phyloP scores from a whole-genome alignment of 2,113 vertebrate genomes.

The Pterocles gutturalis region DNA sequence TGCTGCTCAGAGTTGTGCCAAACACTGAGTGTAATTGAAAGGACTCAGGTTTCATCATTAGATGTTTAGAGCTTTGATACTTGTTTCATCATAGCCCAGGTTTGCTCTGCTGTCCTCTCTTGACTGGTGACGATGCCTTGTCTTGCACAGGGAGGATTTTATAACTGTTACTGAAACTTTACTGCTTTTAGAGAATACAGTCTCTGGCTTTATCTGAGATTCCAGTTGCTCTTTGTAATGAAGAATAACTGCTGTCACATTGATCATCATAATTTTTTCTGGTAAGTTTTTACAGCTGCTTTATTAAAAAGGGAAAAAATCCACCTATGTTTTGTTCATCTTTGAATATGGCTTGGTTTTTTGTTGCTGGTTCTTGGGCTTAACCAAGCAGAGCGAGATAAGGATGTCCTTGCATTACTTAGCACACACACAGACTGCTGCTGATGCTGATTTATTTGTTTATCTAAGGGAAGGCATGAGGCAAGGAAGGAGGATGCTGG shows the following conservation, averaged over 20 bases:
- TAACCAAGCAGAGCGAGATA: neutral
- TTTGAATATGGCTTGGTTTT: neutral
- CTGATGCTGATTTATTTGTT: neutral
- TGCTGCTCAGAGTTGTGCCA: neutral
- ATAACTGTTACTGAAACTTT: neutral
- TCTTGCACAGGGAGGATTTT: neutral
- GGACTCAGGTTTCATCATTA: neutral
- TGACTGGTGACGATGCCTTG: neutral
- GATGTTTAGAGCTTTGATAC: neutral
- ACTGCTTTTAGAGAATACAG: neutral
- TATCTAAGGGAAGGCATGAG: neutral
- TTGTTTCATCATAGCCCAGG: neutral
- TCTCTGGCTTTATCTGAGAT: neutral
- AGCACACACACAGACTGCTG: neutral
- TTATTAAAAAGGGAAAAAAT: neutral
- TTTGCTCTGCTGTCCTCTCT: neutral
- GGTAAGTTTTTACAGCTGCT: neutral
- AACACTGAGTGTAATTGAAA: neutral
- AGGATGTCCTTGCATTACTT: neutral
- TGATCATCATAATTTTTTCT: neutral
- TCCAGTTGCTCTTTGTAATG: neutral
- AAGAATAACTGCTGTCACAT: neutral
- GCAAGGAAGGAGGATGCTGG: neutral
- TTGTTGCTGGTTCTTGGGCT: neutral
- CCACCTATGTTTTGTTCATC: neutral